Conservation (phyloP, 1,140 invertebrate genomes). For the Halictus rubicundus region DNA sequence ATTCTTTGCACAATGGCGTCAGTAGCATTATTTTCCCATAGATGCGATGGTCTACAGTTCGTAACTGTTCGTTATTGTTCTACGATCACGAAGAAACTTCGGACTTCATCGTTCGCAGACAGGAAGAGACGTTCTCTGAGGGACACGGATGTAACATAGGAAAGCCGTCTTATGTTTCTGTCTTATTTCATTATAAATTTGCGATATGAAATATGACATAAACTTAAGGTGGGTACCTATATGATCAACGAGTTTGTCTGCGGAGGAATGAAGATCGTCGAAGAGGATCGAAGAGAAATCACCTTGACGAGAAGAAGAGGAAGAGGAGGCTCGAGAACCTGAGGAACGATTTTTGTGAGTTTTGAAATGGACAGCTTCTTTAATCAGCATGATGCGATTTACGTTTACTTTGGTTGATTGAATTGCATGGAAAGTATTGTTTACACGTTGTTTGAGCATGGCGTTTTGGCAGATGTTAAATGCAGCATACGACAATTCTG, state of each 20-base stretch:
- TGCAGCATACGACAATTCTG: too few species aligned
- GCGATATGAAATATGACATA: conserved; percentile 81
- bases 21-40: conserved; percentile 4
- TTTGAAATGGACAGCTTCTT: too few species aligned
- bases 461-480: too few species aligned
- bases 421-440: too few species aligned
- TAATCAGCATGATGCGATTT: too few species aligned
- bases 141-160: conserved; percentile 66
- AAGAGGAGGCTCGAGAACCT: too few species aligned
- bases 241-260: conserved; percentile 68
- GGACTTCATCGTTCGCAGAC: not conserved
- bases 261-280: conserved; percentile 6
- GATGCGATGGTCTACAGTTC: too few species aligned
- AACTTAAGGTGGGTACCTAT: conserved; percentile 81
- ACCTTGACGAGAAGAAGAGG: not conserved
- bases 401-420: too few species aligned
- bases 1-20: conserved; percentile 52
- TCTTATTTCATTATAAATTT: conserved; percentile 81
- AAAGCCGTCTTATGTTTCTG: conserved; percentile 81
- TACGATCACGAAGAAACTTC: not conserved
- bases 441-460: too few species aligned
- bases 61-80: too few species aligned
- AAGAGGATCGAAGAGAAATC: not conserved
- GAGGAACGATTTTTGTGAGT: too few species aligned
- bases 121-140: conserved; percentile 3